Base-by-base conservation (phyloP, 1,140 invertebrate species). In the Anthonomus grandis region DNA sequence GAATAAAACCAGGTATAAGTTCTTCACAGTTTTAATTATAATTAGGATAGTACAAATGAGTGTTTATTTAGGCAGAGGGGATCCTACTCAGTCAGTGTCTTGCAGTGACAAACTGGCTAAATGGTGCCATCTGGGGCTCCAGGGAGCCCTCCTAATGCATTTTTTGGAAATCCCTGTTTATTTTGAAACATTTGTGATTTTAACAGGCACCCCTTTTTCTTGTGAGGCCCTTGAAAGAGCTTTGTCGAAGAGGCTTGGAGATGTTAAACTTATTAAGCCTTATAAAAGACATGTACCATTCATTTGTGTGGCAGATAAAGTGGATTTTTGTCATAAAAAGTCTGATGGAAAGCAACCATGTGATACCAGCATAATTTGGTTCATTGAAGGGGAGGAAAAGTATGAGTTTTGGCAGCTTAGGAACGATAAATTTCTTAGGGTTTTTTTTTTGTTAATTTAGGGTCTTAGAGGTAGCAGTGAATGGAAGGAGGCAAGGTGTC, bases 101-200 rank as follows among this genome's bases (percentile, higher is more conserved):
- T 97, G 94, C 74, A 95, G 91, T 73, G 94, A 97, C 75, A 97
- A 97, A 79, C 77, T 97, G 2, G 83, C 90, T 5, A 85, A 86
- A 55, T 97, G 94, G 94, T 86, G 88, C 70, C 75, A 89, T 56
- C 63, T 93, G 36, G 93, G 93, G 1, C 68, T 93, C 31, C 86
- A 90, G 74, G 94, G 94, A 31, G 82, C 87, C 6, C 71, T 95
- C 19, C 69, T 95, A 39, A 83, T 83, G 60, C 68, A 84, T 34
- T 74, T 95, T 17, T 73, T 95, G 44, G 49, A 71, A 1, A 67
- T 80, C 55, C 83, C 86, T 15, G 81, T 96, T 64, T 85, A 83
- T 71, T 76, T 97, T 2, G 71, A 76, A 39, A 80, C 81, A 23
- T 80, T 93, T 45, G 83, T 85, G 42, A 82, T 95, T 70, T 87